Base-by-base conservation (phyloP, 2,113 vertebrate species). In the Pseudolaguvia tuberculata region DNA sequence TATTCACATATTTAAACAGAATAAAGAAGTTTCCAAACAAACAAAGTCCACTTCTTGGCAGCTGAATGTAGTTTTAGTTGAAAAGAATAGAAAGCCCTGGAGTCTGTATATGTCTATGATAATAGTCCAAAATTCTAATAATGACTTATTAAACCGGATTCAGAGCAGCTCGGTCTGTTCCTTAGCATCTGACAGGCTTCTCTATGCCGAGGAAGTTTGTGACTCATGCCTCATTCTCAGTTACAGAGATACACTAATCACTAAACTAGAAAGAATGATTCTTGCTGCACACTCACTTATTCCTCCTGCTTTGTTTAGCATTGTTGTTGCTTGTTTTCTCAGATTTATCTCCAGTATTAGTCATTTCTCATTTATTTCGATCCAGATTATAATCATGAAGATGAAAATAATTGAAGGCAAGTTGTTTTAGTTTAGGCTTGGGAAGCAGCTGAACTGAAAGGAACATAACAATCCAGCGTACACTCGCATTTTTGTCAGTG, bases 161-260 rank as follows among this genome's bases (percentile, higher is more conserved):
- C n/a, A 75, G 48, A 76, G 71, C 23, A 55, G 63, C 55, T 39
- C 42, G 78, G 65, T 76, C 62, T 70, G 69, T 52, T 76, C 35
- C 68, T 48, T 13, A 56, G 73, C 61, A 48, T 39, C 29, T 31
- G 13, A 25, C 5, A 42, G 10, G 25, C 55, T 55, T 81, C 18
- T 39, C 73, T 21, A 15, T 47, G 48, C 71, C 27, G 11, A 74
- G 81, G 50, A 42, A 76, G 59, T 85, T 83, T 83, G 81, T 82
- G 73, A 53, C 69, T 42, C 45, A 69, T 74, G 53, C 55, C 21
- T 81, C 53, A 17, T 77, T 56, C 72, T 78, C 73, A 65, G 5
- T 85, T 80, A 84, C 73, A 80, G 71, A 81, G 76, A 81, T 75
- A 57, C 79, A 7, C 80, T 20, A 85, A 83, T 84, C 67, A 78